phyloP scores from a whole-genome alignment of 2,113 vertebrate species.

The Morone chrysops region DNA sequence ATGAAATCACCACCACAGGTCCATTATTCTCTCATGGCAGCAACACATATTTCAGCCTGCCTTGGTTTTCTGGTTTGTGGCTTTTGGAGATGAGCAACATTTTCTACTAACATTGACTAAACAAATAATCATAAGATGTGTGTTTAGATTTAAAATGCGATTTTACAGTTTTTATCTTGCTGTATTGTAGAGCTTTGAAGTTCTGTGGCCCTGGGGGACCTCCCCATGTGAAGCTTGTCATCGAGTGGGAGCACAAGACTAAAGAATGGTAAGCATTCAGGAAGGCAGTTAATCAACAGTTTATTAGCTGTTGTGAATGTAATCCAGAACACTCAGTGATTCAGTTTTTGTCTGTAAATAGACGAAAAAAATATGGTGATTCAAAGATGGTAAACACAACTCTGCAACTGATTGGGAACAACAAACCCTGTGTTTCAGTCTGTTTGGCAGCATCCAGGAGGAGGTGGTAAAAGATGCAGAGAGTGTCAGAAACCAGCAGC shows the following conservation, averaged over 20 bases:
- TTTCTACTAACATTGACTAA: not conserved
- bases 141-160: not conserved
- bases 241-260: slow-evolving; percentile 89
- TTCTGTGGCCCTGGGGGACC: slow-evolving; percentile 87
- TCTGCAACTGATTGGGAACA: not conserved
- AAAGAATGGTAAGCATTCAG: slow-evolving; percentile 80
- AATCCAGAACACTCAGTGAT: not conserved
- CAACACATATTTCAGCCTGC: not conserved
- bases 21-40: not conserved
- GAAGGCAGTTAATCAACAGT: no score
- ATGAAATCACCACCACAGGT: not conserved
- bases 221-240: slow-evolving; percentile 87
- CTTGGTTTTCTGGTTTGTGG: not conserved
- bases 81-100: not conserved
- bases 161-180: not conserved
- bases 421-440: slow-evolving; percentile 73
- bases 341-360: not conserved
- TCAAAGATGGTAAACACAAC: not conserved
- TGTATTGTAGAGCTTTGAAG: slow-evolving; percentile 86
- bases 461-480: slow-evolving; percentile 92
- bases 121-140: not conserved
- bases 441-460: slow-evolving; percentile 93
- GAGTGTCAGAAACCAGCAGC: slow-evolving; percentile 91
- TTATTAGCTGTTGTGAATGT: not conserved
- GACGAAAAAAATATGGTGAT: not conserved